Evolutionary conservation across 2,113 vertebrate species (phyloP).

Genomic region (Aphyosemion australe): DNA sequence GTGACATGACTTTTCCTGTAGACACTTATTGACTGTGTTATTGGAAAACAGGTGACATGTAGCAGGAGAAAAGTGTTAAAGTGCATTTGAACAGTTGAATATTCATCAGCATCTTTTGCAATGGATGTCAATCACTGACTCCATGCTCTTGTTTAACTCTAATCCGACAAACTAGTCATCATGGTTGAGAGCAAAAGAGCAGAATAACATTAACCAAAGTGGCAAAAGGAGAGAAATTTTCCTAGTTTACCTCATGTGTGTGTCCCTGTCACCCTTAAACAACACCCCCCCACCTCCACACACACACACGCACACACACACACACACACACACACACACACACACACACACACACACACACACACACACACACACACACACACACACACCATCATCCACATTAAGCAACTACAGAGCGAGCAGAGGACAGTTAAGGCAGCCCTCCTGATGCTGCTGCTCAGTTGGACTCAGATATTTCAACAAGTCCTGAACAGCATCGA

Average conservation of each 20-base stretch:
- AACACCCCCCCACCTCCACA: neutral
- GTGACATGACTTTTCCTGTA: neutral
- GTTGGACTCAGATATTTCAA: slow-evolving; percentile 22
- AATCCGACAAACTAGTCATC: neutral
- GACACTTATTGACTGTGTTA: slow-evolving; percentile 39
- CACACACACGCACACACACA: neutral
- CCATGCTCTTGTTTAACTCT: neutral
- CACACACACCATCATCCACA: neutral
- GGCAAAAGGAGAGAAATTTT: neutral
- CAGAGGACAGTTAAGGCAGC: slow-evolving; percentile 4
- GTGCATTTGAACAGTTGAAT: slow-evolving; percentile 17
- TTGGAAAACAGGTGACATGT: neutral
- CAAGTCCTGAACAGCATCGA: slow-evolving; percentile 20
- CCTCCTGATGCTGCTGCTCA: slow-evolving; percentile 34
- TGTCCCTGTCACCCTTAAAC: neutral
- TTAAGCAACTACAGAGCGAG: slow-evolving; percentile 43
- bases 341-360: neutral
- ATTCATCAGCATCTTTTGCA: slow-evolving; percentile 28
- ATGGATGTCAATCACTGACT: slow-evolving; percentile 11
- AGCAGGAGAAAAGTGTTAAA: neutral
- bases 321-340: neutral
- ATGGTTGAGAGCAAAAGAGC: neutral
- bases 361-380: neutral
- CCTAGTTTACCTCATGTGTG: neutral
- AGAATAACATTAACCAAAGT: neutral